Conservation (phyloP, 2,888 invertebrate genomes). For the Trissoscelio sp. region DNA sequence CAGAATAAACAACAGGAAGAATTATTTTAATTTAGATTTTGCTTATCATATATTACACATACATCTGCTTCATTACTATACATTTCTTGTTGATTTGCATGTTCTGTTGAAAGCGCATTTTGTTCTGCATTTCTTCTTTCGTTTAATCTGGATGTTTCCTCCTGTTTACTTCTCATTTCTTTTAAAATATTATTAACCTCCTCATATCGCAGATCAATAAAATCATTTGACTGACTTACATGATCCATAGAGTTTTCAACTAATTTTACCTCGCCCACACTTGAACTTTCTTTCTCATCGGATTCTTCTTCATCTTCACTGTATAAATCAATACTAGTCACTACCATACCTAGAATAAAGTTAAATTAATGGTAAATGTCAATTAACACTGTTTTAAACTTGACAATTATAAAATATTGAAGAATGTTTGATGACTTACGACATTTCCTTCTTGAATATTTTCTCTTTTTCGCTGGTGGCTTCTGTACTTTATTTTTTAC, state of each 20-base stretch:
- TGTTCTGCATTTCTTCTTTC: neutral
- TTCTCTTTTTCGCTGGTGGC: neutral
- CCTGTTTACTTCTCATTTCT: conserved; percentile 8
- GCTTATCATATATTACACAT: no score
- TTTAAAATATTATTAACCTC: conserved; percentile 11
- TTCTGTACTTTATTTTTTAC: neutral
- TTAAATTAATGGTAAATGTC: neutral
- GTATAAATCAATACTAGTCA: conserved; percentile 24
- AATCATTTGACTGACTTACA: neutral
- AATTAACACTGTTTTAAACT: neutral
- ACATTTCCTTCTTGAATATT: conserved; percentile 2
- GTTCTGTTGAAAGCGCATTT: no score
- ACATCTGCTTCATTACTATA: no score
- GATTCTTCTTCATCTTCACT: conserved; percentile 22
- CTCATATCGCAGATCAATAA: neutral
- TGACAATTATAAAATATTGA: neutral
- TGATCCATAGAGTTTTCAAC: no score
- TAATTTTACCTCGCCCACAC: neutral
- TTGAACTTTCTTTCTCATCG: neutral
- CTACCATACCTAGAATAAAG: conserved; percentile 8
- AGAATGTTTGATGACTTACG: conserved; percentile 14
- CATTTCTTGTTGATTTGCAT: no score
- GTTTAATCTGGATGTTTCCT: neutral
- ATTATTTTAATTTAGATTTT: no score
- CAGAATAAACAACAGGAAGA: no score